phyloP scores from a whole-genome alignment of 2,113 vertebrate species.

The Pygoscelis antarcticus region DNA sequence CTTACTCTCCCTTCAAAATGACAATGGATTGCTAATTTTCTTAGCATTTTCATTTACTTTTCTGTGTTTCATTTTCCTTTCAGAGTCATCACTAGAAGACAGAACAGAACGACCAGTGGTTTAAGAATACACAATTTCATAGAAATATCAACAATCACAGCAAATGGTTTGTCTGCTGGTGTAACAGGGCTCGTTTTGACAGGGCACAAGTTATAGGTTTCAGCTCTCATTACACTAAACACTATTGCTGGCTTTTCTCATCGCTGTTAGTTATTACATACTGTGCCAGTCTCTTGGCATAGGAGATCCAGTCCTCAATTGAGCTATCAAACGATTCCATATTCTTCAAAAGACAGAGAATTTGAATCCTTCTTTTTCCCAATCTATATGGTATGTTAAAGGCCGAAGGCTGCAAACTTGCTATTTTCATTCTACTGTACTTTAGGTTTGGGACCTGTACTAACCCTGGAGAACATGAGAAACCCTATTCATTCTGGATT shows the following conservation, averaged over 20 bases:
- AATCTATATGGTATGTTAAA: background rate
- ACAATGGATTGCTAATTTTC: background rate
- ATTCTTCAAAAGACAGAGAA: background rate
- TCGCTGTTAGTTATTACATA: background rate
- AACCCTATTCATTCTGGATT: background rate
- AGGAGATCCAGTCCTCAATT: background rate
- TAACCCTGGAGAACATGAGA: background rate
- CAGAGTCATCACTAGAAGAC: background rate
- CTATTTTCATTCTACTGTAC: background rate
- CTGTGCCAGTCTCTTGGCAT: background rate
- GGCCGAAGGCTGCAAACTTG: background rate
- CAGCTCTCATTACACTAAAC: background rate
- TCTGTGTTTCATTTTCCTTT: background rate
- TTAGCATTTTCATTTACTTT: background rate
- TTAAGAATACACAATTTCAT: background rate
- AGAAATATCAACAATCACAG: background rate
- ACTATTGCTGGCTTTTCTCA: background rate
- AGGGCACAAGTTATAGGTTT: background rate
- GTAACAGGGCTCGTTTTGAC: background rate
- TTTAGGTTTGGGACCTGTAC: background rate
- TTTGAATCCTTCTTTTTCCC: rapidly evolving
- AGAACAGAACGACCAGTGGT: background rate
- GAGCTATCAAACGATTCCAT: background rate
- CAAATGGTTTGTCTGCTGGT: background rate
- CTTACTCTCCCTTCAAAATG: background rate